Base-by-base conservation (phyloP, 2,113 vertebrate species). In the Cnemophilus loriae region DNA sequence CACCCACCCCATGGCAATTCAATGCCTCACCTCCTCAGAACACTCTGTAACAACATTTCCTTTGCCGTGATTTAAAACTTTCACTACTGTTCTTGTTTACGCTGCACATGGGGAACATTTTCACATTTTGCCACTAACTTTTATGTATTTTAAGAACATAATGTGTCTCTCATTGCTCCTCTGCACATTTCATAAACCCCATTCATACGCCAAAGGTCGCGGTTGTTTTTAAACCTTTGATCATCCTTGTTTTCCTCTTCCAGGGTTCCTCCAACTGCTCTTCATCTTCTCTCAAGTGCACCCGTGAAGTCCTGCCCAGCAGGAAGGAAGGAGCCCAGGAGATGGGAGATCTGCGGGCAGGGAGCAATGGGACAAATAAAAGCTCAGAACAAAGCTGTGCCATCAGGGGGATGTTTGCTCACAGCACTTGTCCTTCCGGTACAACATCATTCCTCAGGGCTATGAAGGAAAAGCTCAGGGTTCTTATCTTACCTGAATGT, bases 401-500 rank as follows among this genome's bases (percentile, higher is more conserved):
- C 68, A 33, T 41, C 64, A 39, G 69, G 53, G 84, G 76, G 56
- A 20, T 87, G 65, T 96, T 96, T 97, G 83, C 69, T 79, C 56
- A 23, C 20, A 44, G 35, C 46, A 68, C 84, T 84, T 33, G 49
- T 91, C 16, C 1, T 22, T 71, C 67, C 35, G 39, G 27, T 16
- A 49, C 41, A 57, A 30, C 85, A 78, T 68, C 71, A 86, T 27
- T 73, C 12, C 27, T 83, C 59, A 44, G 33, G 20, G 14, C 46
- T 19, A 3, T 1, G 41, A 87, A 65, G n/a, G 5, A 32, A 78
- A 88, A 87, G 7, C 39, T 89, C 60, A 46, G 49, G 52, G 41
- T 46, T 20, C 92, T 92, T 90, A 75, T 92, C 93, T 95, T 95
- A 93, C 78, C 88, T 42, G 52, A 90, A 26, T 75, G 52, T 96